Evolutionary conservation across 2,888 invertebrate species (phyloP), one percentile per base, ranked within the genome.

Genomic region (Drosophila falleni): DNA sequence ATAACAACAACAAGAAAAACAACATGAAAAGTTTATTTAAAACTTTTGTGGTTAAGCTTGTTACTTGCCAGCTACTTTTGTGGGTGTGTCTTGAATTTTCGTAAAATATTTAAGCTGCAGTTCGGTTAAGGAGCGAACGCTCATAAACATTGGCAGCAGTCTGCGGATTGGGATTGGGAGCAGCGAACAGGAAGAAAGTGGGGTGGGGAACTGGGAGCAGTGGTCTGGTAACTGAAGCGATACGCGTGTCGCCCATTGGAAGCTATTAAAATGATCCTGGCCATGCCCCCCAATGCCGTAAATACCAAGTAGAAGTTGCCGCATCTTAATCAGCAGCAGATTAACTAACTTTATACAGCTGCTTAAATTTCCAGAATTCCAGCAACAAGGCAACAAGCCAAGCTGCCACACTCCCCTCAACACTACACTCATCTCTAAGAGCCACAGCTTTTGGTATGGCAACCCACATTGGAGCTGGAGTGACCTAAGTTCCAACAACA

Each of bases 41-140:
- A 84, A 84, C 65, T 86, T 84, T 86, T 88, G 89, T 70, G 83
- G 83, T 82, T 86, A 84, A 84, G 87, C 87, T 88, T 72, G 83
- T 86, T 84, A 84, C 87, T 84, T 84, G 89, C 55, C 87, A 88
- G 87, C 74, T 80, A 88, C 89, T 84, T 84, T 88, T 68, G 74
- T 51, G 64, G 64, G 58, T 56, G 62, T 49, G 63, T 58, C 66
- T 61, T 66, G 44, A 49, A 46, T 49, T 69, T 69, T 67, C 59
- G 53, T 67, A 71, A 75, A 81, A 79, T 81, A 85, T 85, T 84
- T 69, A 81, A 85, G 78, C 74, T 87, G 79, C 64, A 76, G 61
- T 76, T 68, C 65, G 65, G 64, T 59, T 70, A 66, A 71, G 74
- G 26, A 53, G 64, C 63, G n/a, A 53, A 39, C 10, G 35, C 62